Evolutionary conservation across 2,888 invertebrate genomes (phyloP).

Genomic region (Microdon myrmicae): DNA sequence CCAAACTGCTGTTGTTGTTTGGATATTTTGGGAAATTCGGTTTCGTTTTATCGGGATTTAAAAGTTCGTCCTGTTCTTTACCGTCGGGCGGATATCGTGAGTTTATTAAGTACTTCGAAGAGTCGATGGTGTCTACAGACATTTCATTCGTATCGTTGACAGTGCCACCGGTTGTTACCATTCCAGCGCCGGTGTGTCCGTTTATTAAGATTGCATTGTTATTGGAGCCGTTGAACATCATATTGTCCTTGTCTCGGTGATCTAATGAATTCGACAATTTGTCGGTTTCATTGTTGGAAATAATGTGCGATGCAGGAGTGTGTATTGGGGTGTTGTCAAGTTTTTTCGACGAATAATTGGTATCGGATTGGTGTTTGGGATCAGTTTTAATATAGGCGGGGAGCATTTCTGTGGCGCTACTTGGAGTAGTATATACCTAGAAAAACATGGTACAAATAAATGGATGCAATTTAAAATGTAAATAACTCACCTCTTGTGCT

Average conservation of each 20-base stretch:
- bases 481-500: slow-evolving; percentile 69
- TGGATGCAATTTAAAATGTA: not conserved
- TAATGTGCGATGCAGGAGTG: slow-evolving; percentile 25
- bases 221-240: slow-evolving; percentile 54
- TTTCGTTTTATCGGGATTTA: slow-evolving; percentile 64
- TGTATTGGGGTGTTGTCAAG: slow-evolving; percentile 32
- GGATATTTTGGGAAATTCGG: slow-evolving; percentile 70
- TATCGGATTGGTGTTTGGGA: slow-evolving; percentile 21
- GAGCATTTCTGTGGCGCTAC: slow-evolving; percentile 58
- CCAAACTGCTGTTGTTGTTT: slow-evolving; percentile 66
- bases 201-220: slow-evolving; percentile 44
- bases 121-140: slow-evolving; percentile 60
- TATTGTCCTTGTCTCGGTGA: slow-evolving; percentile 50
- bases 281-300: slow-evolving; percentile 12
- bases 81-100: slow-evolving; percentile 78
- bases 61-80: slow-evolving; percentile 78
- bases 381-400: slow-evolving; percentile 51
- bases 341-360: slow-evolving; percentile 32
- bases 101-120: slow-evolving; percentile 40
- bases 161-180: slow-evolving; percentile 47
- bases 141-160: slow-evolving; percentile 28
- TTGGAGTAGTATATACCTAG: slow-evolving; percentile 59
- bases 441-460: slow-evolving; percentile 12
- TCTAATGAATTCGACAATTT: slow-evolving; percentile 36
- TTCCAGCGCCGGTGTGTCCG: slow-evolving; percentile 11